Evolutionary conservation across 2,888 invertebrate genomes (phyloP).

Genomic region (Cataglyphis altisquamis): DNA sequence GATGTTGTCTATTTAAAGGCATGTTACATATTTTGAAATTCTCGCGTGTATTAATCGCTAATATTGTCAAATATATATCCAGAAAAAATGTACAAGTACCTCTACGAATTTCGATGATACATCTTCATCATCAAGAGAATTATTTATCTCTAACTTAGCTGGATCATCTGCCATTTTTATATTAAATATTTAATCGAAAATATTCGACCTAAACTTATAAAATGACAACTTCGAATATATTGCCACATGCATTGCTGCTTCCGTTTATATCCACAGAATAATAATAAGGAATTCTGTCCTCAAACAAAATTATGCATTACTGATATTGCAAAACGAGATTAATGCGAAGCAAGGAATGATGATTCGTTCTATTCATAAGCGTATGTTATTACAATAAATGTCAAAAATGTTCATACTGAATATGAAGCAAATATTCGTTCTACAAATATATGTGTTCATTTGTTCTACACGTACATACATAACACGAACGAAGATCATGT

Average conservation of each 20-base stretch:
- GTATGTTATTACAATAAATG: background rate
- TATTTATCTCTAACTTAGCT: slow-evolving; percentile 21
- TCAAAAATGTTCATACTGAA: slow-evolving; percentile 20
- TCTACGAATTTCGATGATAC: slow-evolving; percentile 44
- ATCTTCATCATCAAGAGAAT: slow-evolving; percentile 56
- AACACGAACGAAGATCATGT: background rate
- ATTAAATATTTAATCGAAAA: slow-evolving; percentile 47
- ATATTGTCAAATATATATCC: background rate
- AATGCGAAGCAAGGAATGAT: background rate
- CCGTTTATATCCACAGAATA: background rate
- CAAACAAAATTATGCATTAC: slow-evolving; percentile 13
- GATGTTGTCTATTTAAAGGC: background rate
- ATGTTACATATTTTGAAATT: background rate
- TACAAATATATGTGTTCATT: background rate
- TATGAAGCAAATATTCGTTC: background rate
- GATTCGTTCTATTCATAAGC: background rate
- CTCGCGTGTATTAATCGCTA: background rate
- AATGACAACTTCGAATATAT: slow-evolving; percentile 1
- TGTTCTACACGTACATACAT: slow-evolving; percentile 14
- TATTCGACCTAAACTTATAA: background rate
- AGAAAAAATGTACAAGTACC: slow-evolving; percentile 49
- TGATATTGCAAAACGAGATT: background rate
- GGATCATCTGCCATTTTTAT: slow-evolving; percentile 13
- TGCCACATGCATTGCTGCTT: background rate
- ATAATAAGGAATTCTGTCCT: background rate